Percentiles rank a stretch among this genome's conserved stretches.
These are phyloP conservation scores for Okamejei kenojei DNA, from an alignment of 2,797 vertebrate genomes.

Conservation along the genomic window DNA sequence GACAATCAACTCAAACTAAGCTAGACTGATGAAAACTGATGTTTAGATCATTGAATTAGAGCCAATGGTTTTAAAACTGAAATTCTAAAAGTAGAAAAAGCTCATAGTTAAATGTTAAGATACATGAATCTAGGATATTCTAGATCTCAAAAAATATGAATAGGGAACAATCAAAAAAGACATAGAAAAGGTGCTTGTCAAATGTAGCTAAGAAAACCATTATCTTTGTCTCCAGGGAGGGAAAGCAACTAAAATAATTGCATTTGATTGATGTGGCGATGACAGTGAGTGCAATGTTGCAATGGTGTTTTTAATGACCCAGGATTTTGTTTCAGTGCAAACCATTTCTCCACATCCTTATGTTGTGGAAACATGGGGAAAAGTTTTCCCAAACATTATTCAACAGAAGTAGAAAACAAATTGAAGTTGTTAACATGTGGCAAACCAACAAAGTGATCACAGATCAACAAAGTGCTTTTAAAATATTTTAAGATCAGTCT, in stretches of 20 bases:
- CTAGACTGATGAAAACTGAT: too few relatives aligned
- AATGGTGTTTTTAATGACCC: neutral
- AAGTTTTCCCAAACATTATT: neutral
- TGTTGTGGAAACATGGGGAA: neutral
- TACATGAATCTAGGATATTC: too few relatives aligned
- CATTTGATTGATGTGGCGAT: neutral
- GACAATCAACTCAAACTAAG: too few relatives aligned
- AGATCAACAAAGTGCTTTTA: neutral
- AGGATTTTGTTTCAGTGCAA: neutral
- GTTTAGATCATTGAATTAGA: too few relatives aligned
- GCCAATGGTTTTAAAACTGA: too few relatives aligned
- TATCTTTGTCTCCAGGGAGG: neutral
- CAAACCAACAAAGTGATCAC: neutral
- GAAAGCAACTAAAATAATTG: neutral
- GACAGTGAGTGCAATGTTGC: neutral
- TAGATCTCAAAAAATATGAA: too few relatives aligned
- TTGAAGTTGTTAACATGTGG: neutral
- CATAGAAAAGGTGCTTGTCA: neutral
- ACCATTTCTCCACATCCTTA: neutral
- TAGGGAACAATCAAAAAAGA: neutral
- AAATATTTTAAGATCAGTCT: neutral
- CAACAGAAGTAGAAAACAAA: neutral
- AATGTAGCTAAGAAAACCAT: neutral
- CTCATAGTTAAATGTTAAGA: too few relatives aligned
- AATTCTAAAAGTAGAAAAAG: too few relatives aligned